phyloP scores from a whole-genome alignment of 92 coral and sea anemone species.

The Hydrozoanthus gracilis region DNA sequence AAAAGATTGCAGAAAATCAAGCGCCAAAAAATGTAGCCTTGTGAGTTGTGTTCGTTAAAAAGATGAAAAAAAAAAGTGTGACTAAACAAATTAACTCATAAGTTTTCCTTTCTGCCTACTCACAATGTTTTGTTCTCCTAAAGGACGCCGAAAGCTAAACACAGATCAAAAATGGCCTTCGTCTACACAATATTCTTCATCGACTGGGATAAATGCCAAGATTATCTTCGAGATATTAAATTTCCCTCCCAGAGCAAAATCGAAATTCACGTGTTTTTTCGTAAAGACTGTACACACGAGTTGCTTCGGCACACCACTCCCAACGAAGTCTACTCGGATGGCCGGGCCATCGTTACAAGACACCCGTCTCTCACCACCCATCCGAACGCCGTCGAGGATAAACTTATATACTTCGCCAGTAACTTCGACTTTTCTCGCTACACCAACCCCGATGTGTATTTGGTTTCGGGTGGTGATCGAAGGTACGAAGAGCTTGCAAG shows the following conservation, averaged over 20 bases:
- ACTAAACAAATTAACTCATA: not conserved
- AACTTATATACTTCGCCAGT: constrained; percentile 78
- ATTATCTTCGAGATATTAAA: constrained; percentile 68
- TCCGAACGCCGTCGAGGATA: constrained; percentile 82
- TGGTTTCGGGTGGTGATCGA: constrained; percentile 87
- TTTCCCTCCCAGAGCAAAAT: constrained; percentile 76
- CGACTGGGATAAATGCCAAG: constrained; percentile 77
- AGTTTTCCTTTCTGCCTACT: not conserved
- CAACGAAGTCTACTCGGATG: constrained; percentile 70
- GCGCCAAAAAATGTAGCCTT: too few species aligned
- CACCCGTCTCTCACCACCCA: constrained; percentile 80
- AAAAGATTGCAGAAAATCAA: too few species aligned
- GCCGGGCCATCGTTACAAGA: constrained; percentile 70
- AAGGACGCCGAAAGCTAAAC: not conserved
- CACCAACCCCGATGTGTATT: constrained; percentile 83
- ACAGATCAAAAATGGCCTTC: constrained; percentile 56
- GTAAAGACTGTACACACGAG: constrained; percentile 75
- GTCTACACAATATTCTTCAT: constrained; percentile 80
- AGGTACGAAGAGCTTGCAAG: constrained; percentile 91
- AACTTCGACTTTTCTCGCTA: constrained; percentile 80
- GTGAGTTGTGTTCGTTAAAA: too few species aligned
- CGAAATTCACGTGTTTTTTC: constrained; percentile 81
- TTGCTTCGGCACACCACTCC: constrained; percentile 67
- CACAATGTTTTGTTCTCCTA: not conserved
- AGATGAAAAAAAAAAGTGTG: not conserved